A percentile compares a stretch with the other conserved stretches of the same genome.
Evolutionary conservation across 2,888 invertebrate species (phyloP).

Genomic region (Phortica magna): DNA sequence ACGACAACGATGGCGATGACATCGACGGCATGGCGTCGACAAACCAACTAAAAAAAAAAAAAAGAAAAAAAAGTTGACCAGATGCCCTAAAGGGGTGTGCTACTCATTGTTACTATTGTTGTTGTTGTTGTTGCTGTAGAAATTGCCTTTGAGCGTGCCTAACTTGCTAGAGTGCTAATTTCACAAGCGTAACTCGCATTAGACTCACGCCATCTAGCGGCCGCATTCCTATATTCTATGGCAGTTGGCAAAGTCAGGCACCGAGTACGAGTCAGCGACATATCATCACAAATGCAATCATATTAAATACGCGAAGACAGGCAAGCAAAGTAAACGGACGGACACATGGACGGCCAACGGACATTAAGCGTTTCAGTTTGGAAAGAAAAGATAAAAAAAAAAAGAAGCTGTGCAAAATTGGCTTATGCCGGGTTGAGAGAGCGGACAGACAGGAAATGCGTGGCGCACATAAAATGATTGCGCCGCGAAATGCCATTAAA

Average conservation of each 20-base stretch:
- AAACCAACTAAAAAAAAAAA: not conserved
- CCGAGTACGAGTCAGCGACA: constrained; percentile 45
- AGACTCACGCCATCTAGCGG: too few species aligned
- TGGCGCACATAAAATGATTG: constrained; percentile 43
- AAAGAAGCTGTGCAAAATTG: too few species aligned
- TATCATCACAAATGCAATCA: constrained; percentile 67
- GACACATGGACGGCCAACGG: constrained; percentile 5
- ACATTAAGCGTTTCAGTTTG: not conserved
- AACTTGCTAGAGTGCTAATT: too few species aligned
- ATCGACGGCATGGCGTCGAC: not conserved
- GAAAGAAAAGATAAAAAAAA: too few species aligned
- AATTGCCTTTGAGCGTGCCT: constrained; percentile 28
- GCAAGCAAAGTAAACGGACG: constrained; percentile 36
- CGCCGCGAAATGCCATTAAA: constrained; percentile 49
- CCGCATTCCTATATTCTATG: too few species aligned
- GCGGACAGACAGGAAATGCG: constrained; percentile 9
- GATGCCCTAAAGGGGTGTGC: constrained; percentile 25
- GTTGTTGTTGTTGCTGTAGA: constrained; percentile 21
- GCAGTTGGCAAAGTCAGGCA: too few species aligned
- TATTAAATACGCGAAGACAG: constrained; percentile 59
- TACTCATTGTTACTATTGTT: too few species aligned
- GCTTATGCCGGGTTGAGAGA: not conserved
- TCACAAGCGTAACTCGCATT: too few species aligned
- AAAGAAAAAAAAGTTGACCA: constrained; percentile 28
- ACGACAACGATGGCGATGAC: constrained; percentile 10